Base-by-base conservation (phyloP, 2,888 invertebrate genomes). In the Cactoblastis cactorum region DNA sequence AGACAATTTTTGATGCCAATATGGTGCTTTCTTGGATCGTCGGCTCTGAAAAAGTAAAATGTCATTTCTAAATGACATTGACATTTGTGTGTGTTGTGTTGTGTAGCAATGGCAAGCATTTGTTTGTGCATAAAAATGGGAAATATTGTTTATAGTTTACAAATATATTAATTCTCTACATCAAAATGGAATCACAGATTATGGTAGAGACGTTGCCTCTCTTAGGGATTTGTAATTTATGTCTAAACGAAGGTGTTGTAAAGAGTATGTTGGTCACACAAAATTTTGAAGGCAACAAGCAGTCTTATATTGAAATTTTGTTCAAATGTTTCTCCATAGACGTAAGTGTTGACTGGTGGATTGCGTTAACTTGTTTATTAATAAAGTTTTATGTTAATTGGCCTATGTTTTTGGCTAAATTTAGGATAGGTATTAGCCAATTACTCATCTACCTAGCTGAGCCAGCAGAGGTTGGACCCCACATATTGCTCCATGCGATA, bases 151-250 rank as follows among this genome's bases (percentile, higher is more conserved):
- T 53, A 57, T 52, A 51, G 39, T 34, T 11, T 28, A 35, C 32
- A 50, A 50, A 46, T 51, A 38, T 11, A 19, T 47, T 14, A 45
- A 5, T 17, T 45, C 50, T 56, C 51, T 45, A 50, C 48, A 50
- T 19, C 17, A 71, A 56, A 43, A 80, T 80, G 82, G 78, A 80
- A 60, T 54, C 72, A 6, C 75, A 78, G 46, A 83, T 88, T 57
- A 79, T 80, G 71, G 88, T 87, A 9, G 87, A 88, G 62, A 53
- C 73, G 0, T 57, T 87, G 53, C 88, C 88, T 3, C 58, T 84
- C 48, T 61, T 84, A 33, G 89, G 89, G 41, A 66, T 77, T 38
- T 89, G 89, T 57, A 87, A 79, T 71, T 76, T 88, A 56, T 89
- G 89, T 66, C 57, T 85, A 28, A 77, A 71, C 34, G 80, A 83